phyloP scores from a whole-genome alignment of 2,888 invertebrate species.

The Magallana nippona region DNA sequence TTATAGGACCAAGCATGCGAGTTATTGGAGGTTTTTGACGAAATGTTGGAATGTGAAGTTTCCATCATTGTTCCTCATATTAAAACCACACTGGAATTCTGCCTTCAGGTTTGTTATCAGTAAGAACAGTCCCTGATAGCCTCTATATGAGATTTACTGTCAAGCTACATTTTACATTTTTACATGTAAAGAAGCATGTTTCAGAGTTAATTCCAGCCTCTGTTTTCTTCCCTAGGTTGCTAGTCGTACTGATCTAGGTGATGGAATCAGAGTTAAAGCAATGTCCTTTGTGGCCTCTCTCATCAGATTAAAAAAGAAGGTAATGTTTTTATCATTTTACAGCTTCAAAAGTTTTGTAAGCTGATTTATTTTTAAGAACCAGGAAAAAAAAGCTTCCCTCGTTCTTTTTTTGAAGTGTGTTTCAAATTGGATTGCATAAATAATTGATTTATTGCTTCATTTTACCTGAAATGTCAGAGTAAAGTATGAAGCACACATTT shows the following conservation, averaged over 20 bases:
- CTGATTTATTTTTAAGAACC: no score
- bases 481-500: no score
- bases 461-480: no score
- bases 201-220: background rate
- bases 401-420: no score
- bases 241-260: conserved; percentile 83
- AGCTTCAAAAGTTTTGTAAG: no score
- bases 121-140: no score
- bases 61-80: conserved; percentile 85
- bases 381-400: no score
- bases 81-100: conserved; percentile 85
- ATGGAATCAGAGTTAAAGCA: conserved; percentile 85
- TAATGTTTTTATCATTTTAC: conserved; percentile 60
- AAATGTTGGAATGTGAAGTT: conserved; percentile 84
- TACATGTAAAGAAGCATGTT: background rate
- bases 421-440: no score
- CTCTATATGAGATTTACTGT: no score
- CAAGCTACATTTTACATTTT: no score
- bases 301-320: conserved; percentile 87
- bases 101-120: conserved; percentile 81
- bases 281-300: conserved; percentile 86
- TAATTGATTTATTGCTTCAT: no score
- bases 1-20: conserved; percentile 84
- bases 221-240: conserved; percentile 80
- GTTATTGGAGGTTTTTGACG: conserved; percentile 85